Evolutionary conservation across 2,888 invertebrate species (phyloP).

Genomic region (Sepiola atlantica): DNA sequence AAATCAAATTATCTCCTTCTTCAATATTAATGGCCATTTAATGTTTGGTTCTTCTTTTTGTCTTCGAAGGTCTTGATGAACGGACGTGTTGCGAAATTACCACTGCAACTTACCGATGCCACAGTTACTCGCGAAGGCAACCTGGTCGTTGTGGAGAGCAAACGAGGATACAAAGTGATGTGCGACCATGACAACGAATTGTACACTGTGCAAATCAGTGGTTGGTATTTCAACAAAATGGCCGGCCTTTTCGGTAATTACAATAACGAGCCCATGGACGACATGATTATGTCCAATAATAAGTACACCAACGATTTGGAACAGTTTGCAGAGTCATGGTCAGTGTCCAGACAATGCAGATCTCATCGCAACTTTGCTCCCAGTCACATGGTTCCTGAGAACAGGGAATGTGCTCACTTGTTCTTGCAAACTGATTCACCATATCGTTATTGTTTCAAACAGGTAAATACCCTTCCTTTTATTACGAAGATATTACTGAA

Average conservation of each 20-base stretch:
- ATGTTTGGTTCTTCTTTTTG: background rate
- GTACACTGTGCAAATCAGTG: constrained; percentile 79
- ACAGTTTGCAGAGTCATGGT: constrained; percentile 86
- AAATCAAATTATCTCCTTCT: background rate
- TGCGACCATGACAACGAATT: background rate
- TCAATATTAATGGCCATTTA: background rate
- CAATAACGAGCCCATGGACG: constrained; percentile 91
- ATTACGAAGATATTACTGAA: background rate
- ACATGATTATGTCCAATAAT: constrained; percentile 82
- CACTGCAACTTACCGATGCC: background rate
- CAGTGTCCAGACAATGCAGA: constrained; percentile 60
- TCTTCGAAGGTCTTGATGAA: background rate
- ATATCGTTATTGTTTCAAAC: constrained; percentile 77
- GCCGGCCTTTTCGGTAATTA: constrained; percentile 92
- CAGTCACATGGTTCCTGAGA: constrained; percentile 49
- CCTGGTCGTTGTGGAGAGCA: background rate
- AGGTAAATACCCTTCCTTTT: constrained; percentile 72
- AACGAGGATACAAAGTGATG: background rate
- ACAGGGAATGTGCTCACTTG: constrained; percentile 80
- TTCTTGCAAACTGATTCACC: constrained; percentile 80
- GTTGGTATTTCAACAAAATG: constrained; percentile 92
- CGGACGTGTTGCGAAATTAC: background rate
- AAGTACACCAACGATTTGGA: constrained; percentile 77
- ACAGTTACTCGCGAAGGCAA: background rate
- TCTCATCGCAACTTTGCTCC: constrained; percentile 56